Evolutionary conservation across 2,113 vertebrate species (phyloP), one percentile per base, ranked within the genome.

Genomic region (Sander vitreus): DNA sequence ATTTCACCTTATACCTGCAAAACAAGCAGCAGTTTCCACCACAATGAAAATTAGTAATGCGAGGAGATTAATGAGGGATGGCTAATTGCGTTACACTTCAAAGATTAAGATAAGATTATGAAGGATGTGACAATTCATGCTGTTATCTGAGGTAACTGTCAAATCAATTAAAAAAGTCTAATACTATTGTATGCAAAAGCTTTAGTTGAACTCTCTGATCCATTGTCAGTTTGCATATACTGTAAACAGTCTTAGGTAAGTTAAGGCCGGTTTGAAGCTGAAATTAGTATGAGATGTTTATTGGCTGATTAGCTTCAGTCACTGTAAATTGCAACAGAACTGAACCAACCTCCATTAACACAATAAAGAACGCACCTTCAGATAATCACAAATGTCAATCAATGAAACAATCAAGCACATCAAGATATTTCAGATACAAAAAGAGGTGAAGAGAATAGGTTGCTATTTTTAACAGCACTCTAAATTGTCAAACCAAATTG

Each of bases 71-170:
- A 78, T 90, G 69, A 66, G 62, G 30, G 66, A 70, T 11, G 19
- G 76, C 62, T 87, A 85, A 90, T 67, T 91, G 62, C 83, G 81
- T 85, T 80, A 77, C 64, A 83, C 74, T 84, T 86, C 21, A 83
- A 65, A 85, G 78, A 88, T 73, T 47, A 21, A 86, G 84, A 87
- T 87, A 81, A 78, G 60, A 89, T 83, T 80, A 54, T 66, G 27
- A 76, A 73, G 59, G 50, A 78, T 88, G 76, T 67, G 65, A 85
- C 53, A 72, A 84, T 77, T 74, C 43, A 57, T 45, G 47, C 39
- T 63, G 58, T 72, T 82, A 84, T 85, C 74, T 59, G 23, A 65
- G n/a, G 6, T 68, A 86, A 64, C 63, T 65, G 58, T 77, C 65
- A 87, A 69, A 63, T 67, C 51, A 84, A 74, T 88, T 83, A 13